phyloP scores from a whole-genome alignment of 2,888 invertebrate species.

The Lumbricus terrestris region DNA sequence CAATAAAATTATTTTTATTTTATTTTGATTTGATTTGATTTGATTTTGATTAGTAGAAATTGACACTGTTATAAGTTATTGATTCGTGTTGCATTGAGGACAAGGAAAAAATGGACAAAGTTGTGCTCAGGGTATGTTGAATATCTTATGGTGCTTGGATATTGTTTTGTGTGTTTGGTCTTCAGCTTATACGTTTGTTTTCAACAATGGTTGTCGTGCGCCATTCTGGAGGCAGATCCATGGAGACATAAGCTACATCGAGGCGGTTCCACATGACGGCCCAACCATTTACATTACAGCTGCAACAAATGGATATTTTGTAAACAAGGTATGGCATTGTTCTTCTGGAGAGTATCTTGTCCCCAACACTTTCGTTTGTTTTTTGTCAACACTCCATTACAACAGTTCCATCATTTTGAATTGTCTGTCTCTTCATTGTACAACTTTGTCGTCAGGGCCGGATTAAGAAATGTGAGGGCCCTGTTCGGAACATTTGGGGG shows the following conservation, averaged over 20 bases:
- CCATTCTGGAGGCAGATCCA: constrained; percentile 55
- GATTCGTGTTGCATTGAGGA: not conserved
- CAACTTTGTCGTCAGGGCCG: too few species aligned
- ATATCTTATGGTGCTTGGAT: too few species aligned
- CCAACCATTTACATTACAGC: constrained; percentile 52
- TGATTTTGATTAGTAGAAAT: too few species aligned
- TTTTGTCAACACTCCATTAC: not conserved
- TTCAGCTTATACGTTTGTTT: constrained; percentile 50
- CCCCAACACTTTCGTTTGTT: not conserved
- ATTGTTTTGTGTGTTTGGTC: not conserved
- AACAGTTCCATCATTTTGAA: not conserved
- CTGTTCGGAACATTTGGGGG: too few species aligned
- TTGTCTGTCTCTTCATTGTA: not conserved
- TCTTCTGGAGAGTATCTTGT: not conserved
- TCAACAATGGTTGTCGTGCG: constrained; percentile 55
- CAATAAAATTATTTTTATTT: too few species aligned
- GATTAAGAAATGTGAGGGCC: too few species aligned
- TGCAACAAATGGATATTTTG: constrained; percentile 54
- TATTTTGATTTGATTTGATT: too few species aligned
- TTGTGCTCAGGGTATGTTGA: too few species aligned
- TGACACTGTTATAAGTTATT: not conserved
- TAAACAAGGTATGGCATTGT: constrained; percentile 48
- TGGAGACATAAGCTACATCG: constrained; percentile 56
- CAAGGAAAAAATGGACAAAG: not conserved
- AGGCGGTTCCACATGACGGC: constrained; percentile 49